These are phyloP conservation scores for Aplysina aerophoba DNA, from an alignment of 37 sponge, comb jelly and placozoan genomes.

Conservation along the genomic window DNA sequence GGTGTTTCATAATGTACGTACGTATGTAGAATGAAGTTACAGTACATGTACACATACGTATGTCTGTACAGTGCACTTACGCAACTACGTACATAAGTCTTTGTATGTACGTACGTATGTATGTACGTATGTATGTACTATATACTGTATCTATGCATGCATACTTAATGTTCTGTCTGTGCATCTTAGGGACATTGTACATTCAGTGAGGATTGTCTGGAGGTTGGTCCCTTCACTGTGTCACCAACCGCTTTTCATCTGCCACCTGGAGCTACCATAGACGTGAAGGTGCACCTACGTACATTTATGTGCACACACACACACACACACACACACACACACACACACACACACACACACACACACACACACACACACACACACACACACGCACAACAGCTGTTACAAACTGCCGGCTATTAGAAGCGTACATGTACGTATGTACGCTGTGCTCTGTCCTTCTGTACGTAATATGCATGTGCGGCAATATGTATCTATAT, in stretches of 20 bases:
- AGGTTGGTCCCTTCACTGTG: conserved; percentile 47
- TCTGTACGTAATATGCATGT: too few relatives aligned
- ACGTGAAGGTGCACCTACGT: neutral
- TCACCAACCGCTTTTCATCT: conserved; percentile 52
- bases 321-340: too few relatives aligned
- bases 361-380: too few relatives aligned
- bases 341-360: too few relatives aligned
- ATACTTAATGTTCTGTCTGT: too few relatives aligned
- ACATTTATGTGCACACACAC: neutral
- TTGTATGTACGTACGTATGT: conserved; percentile 2
- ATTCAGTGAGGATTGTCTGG: neutral
- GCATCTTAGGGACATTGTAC: neutral
- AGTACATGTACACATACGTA: neutral
- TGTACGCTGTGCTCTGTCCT: neutral
- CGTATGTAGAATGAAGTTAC: neutral
- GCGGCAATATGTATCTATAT: neutral
- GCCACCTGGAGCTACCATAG: neutral
- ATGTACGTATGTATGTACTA: too few relatives aligned
- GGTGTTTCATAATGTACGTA: neutral
- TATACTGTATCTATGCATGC: too few relatives aligned
- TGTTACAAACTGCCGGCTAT: neutral
- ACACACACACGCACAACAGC: too few relatives aligned
- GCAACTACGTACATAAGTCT: neutral
- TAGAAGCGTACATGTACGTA: neutral
- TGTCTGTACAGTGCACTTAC: neutral